These are phyloP conservation scores for Bellardia bayeri DNA, from an alignment of 2,888 invertebrate species.

Conservation along the genomic window DNA sequence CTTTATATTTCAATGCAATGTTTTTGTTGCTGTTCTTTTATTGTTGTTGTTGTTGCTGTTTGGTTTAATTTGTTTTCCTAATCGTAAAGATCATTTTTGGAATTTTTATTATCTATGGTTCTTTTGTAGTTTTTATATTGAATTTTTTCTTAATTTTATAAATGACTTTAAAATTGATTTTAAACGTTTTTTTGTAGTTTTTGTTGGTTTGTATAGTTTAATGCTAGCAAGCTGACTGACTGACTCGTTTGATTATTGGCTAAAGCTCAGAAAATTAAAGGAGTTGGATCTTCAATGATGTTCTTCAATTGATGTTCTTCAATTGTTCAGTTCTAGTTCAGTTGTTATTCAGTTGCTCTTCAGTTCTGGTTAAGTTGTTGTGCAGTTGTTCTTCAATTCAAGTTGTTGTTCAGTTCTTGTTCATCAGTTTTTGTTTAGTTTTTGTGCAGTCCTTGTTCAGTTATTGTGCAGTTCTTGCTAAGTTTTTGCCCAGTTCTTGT, in stretches of 20 bases:
- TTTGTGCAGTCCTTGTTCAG: neutral
- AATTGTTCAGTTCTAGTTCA: neutral
- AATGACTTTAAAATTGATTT: constrained; percentile 73
- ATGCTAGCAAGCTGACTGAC: constrained; percentile 18
- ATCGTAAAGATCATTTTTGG: constrained; percentile 72
- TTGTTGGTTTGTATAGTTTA: constrained; percentile 27
- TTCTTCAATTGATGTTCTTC: constrained; percentile 6
- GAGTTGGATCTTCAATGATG: neutral
- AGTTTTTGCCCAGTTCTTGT: neutral
- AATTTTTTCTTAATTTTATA: constrained; percentile 69
- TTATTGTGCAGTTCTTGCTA: neutral
- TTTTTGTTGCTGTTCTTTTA: constrained; percentile 46
- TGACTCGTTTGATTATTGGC: constrained; percentile 25
- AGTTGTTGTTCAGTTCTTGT: neutral
- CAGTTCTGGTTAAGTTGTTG: neutral
- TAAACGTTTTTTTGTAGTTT: constrained; percentile 65
- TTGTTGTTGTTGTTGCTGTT: constrained; percentile 39
- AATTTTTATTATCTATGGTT: constrained; percentile 64
- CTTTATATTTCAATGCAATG: constrained; percentile 49
- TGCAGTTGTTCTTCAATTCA: neutral
- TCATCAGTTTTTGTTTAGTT: neutral
- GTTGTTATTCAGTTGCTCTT: no score
- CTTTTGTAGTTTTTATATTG: constrained; percentile 38
- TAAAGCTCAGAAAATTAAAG: constrained; percentile 9
- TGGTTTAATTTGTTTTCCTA: constrained; percentile 71